phyloP scores from a whole-genome alignment of 2,113 vertebrate species.

The Panurus biarmicus region DNA sequence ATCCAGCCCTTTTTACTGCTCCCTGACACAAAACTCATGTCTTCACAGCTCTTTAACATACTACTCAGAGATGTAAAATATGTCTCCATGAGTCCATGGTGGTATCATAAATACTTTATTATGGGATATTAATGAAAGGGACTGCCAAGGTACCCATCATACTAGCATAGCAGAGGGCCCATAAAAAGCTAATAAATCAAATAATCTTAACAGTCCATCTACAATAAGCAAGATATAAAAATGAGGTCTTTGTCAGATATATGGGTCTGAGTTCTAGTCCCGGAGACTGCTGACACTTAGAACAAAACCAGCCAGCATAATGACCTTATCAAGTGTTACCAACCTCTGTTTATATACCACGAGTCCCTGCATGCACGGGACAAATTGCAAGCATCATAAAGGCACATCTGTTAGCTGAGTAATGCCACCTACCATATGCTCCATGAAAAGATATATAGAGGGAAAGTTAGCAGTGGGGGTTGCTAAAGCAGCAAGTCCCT shows the following conservation, averaged over 20 bases:
- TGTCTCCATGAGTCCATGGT: conserved; percentile 20
- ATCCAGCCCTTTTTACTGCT: conserved; percentile 20
- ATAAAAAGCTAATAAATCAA: conserved; percentile 60
- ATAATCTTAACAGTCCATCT: conserved; percentile 38
- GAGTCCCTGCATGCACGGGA: neutral
- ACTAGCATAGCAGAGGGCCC: conserved; percentile 17
- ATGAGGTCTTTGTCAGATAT: conserved; percentile 34
- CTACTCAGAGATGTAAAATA: conserved; percentile 55
- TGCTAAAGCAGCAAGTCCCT: neutral
- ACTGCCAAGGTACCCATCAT: conserved; percentile 23
- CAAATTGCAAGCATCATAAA: conserved; percentile 31
- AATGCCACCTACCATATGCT: conserved; percentile 20
- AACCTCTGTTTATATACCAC: conserved; percentile 35
- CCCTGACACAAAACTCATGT: neutral
- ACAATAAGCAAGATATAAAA: conserved; percentile 50
- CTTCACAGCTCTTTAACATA: conserved; percentile 28
- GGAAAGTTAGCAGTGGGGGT: neutral
- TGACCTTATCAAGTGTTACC: conserved; percentile 34
- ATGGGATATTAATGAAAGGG: conserved; percentile 68
- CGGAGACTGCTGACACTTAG: conserved; percentile 11
- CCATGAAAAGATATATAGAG: neutral
- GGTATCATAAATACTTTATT: conserved; percentile 63
- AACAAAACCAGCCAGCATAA: conserved; percentile 45
- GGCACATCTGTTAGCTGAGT: conserved; percentile 39
- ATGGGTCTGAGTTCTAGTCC: conserved; percentile 19